Base-by-base conservation (phyloP, 2,888 invertebrate genomes). In the Carcina quercana region DNA sequence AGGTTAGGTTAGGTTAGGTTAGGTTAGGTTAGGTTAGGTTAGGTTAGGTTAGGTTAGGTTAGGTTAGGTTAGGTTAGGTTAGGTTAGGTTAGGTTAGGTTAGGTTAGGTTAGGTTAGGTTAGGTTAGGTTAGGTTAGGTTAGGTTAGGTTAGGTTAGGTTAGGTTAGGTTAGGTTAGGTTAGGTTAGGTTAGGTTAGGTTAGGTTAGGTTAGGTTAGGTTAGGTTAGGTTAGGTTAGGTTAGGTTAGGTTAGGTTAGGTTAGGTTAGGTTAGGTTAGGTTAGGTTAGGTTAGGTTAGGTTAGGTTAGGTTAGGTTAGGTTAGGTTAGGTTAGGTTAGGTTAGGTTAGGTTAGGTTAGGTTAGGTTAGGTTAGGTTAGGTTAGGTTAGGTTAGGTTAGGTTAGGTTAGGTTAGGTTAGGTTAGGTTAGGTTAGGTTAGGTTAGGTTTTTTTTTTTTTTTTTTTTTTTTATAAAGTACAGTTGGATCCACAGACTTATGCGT, bases 331-430 rank as follows among this genome's bases (percentile, higher is more conserved):
- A 25, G 25, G 38, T 30, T 35, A 35, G 35, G 33, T 35, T 33
- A 38, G 40, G 40, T 33, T 32, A 35, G 38, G 41, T 38, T 38
- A 38, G 38, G 36, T 42, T 37, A 37, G 38, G 35, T 37, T 29
- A 32, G 34, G 36, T 34, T 40, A 35, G 35, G 40, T 37, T 38
- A 33, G 35, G 38, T 38, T 35, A 35, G 40, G 36, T 40, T 37
- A 34, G 36, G 36, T 40, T 40, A 37, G 40, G 35, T 36, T 40
- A 36, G 36, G 40, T 40, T 40, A 40, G 40, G 40, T 40, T 40
- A 36, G 36, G 40, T 40, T 40, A 40, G 38, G 38, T 38, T 38
- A 35, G 35, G 38, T 34, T 34, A 31, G 34, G 34, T 34, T 34
- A 29, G 37, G 34, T 27, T 27, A 27, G 27, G 27, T 28, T 28